These are phyloP conservation scores for Spea multiplicata DNA, from an alignment of 2,113 vertebrate species.

Conservation along the genomic window DNA sequence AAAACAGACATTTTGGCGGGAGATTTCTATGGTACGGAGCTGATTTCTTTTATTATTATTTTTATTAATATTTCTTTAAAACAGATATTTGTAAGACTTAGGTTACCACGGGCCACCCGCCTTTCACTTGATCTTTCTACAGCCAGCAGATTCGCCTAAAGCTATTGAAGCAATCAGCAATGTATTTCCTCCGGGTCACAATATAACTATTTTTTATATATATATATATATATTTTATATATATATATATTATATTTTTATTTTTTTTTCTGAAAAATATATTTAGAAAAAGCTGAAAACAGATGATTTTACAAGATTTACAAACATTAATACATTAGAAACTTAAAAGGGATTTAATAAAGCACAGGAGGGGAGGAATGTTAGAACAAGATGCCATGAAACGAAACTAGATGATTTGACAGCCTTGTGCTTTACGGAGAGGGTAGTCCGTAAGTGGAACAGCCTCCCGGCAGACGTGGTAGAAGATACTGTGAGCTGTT, in stretches of 20 bases:
- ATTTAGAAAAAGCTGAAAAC: too few species aligned
- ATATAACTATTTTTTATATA: conserved; percentile 43
- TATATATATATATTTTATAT: conserved; percentile 16
- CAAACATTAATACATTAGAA: too few species aligned
- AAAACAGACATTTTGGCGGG: background rate
- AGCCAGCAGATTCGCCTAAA: conserved; percentile 45
- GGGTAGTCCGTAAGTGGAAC: too few species aligned
- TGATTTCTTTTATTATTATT: background rate
- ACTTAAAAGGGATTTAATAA: too few species aligned
- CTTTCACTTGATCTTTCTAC: conserved; percentile 40
- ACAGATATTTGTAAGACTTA: conserved; percentile 21
- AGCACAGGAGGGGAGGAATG: too few species aligned
- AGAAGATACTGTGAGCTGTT: too few species aligned
- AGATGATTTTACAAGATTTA: too few species aligned
- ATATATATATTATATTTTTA: conserved; percentile 8
- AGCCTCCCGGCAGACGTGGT: too few species aligned
- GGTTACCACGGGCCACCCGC: background rate
- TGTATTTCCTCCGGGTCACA: conserved; percentile 41
- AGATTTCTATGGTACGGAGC: background rate
- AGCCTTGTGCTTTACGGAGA: too few species aligned
- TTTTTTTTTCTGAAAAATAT: too few species aligned
- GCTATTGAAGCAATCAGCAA: conserved; percentile 40
- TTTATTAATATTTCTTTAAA: background rate
- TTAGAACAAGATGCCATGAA: too few species aligned
- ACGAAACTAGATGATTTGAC: too few species aligned